A percentile compares a stretch with the other conserved stretches of the same genome.
Conservation (phyloP, 2,113 vertebrate genomes). For the Numenius arquata region DNA sequence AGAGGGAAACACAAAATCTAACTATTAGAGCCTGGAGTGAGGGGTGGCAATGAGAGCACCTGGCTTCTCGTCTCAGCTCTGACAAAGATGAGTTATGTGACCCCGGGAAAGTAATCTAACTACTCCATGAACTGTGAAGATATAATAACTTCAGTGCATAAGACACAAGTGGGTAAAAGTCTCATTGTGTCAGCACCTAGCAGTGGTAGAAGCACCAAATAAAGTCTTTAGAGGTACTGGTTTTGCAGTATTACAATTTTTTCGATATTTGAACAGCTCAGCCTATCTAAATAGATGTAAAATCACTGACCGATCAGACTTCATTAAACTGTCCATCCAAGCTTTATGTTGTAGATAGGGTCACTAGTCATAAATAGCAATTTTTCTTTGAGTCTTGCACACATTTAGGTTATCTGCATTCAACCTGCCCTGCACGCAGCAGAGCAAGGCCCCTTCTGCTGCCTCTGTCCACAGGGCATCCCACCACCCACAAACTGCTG, state of each 20-base stretch:
- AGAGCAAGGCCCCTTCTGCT: neutral
- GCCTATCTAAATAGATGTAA: neutral
- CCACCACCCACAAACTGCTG: neutral
- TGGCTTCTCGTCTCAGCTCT: neutral
- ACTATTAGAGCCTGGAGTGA: neutral
- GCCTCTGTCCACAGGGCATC: neutral
- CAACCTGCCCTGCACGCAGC: neutral
- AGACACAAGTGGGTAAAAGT: neutral
- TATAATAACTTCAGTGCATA: neutral
- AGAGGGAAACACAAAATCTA: neutral
- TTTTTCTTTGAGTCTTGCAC: rapidly evolving
- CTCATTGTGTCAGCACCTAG: neutral
- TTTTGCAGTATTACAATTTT: neutral
- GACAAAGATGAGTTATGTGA: constrained; percentile 11
- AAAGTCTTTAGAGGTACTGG: neutral
- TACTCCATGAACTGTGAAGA: neutral
- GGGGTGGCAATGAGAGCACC: neutral
- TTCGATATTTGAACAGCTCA: neutral
- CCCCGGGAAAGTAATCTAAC: constrained; percentile 1
- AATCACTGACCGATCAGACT: neutral
- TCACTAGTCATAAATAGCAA: neutral
- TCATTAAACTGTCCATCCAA: neutral
- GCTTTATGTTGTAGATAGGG: neutral
- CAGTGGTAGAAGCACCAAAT: neutral
- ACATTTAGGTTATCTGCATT: neutral